A percentile compares a stretch with the other conserved stretches of the same genome.
Evolutionary conservation across 2,888 invertebrate genomes (phyloP).

Genomic region (Scaptomyza parva): DNA sequence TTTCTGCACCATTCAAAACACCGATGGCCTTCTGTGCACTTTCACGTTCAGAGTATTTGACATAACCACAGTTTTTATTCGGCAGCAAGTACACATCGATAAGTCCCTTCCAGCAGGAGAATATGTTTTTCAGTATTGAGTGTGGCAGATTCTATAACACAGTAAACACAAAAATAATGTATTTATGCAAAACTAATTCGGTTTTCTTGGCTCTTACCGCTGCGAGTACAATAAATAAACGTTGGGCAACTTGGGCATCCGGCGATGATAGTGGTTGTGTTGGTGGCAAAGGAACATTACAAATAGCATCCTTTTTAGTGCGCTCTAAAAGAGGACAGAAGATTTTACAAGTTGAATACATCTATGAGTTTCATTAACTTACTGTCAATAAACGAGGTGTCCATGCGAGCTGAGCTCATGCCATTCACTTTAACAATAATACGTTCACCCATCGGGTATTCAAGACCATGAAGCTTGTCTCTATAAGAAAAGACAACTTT

Average conservation of each 20-base stretch:
- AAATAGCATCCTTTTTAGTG: conserved; percentile 85
- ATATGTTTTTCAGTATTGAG: conserved; percentile 93
- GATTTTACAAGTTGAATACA: background rate
- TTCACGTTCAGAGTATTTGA: conserved; percentile 91
- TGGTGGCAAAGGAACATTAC: conserved; percentile 90
- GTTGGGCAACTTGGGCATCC: conserved; percentile 88
- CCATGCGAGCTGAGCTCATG: conserved; percentile 81
- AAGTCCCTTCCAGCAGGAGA: conserved; percentile 95
- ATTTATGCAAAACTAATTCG: background rate
- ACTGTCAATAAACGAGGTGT: conserved; percentile 83
- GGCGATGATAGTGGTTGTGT: conserved; percentile 88
- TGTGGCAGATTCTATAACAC: conserved; percentile 89
- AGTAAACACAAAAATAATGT: no score
- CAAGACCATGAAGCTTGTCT: conserved; percentile 95
- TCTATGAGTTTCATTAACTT: conserved; percentile 13
- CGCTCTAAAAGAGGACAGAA: conserved; percentile 61
- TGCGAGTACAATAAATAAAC: conserved; percentile 88
- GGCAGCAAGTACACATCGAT: conserved; percentile 95
- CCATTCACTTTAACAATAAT: conserved; percentile 86
- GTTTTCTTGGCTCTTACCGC: conserved; percentile 69
- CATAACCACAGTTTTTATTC: conserved; percentile 96
- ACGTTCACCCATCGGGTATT: conserved; percentile 94
- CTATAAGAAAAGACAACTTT: conserved; percentile 86
- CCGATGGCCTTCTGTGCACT: conserved; percentile 87
- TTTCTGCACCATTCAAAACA: conserved; percentile 92